These are phyloP conservation scores for Hoplodrina blanda DNA, from an alignment of 2,888 invertebrate species.

Conservation along the genomic window DNA sequence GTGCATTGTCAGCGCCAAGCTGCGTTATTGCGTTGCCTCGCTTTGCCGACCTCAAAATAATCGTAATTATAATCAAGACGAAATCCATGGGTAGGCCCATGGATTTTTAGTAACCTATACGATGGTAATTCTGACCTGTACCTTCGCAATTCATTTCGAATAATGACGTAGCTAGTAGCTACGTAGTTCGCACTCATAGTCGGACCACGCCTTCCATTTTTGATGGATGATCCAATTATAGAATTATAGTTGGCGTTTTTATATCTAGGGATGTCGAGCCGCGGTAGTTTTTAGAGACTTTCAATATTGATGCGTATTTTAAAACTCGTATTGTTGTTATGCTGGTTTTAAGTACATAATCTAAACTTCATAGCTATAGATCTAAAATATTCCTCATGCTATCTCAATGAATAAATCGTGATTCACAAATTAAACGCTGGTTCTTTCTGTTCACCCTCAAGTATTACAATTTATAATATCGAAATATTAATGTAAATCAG, in stretches of 20 bases:
- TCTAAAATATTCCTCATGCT: too few relatives aligned
- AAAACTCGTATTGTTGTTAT: too few relatives aligned
- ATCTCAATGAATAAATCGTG: too few relatives aligned
- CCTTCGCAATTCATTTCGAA: neutral
- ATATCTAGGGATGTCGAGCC: slow-evolving; percentile 42
- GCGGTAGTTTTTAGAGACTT: too few relatives aligned
- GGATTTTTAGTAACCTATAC: neutral
- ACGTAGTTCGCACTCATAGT: slow-evolving; percentile 24
- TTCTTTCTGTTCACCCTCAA: too few relatives aligned
- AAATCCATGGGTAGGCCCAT: neutral
- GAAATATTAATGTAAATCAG: too few relatives aligned
- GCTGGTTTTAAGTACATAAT: neutral
- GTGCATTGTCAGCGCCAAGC: neutral
- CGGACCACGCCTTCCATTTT: slow-evolving; percentile 67
- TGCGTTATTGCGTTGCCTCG: neutral
- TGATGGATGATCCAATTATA: slow-evolving; percentile 72
- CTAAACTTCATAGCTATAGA: too few relatives aligned
- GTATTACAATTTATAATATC: too few relatives aligned
- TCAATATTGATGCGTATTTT: too few relatives aligned
- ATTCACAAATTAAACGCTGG: too few relatives aligned
- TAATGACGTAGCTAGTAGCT: slow-evolving; percentile 27
- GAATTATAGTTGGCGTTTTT: slow-evolving; percentile 40
- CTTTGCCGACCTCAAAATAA: neutral
- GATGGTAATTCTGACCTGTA: neutral
- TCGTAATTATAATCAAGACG: too few relatives aligned